phyloP scores from a whole-genome alignment of 2,113 vertebrate genomes.

The Hemichromis elongatus region DNA sequence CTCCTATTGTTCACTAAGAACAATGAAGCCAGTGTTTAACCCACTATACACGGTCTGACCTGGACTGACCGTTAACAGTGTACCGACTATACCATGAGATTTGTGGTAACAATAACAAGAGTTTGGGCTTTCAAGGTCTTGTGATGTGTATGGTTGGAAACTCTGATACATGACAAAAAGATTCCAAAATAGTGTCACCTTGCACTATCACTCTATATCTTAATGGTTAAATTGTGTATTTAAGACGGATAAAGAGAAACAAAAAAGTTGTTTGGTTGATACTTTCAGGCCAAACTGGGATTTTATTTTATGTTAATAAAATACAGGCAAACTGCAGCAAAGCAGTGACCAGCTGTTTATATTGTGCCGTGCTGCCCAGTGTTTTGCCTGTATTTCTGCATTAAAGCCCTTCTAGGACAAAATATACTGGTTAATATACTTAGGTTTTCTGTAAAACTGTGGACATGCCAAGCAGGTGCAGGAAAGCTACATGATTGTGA shows the following conservation, averaged over 20 bases:
- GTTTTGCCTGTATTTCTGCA: background rate
- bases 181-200: background rate
- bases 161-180: background rate
- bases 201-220: background rate
- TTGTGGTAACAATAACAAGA: background rate
- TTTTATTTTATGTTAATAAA: rapidly evolving
- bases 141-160: background rate
- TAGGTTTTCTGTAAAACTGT: background rate
- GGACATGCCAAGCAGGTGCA: background rate
- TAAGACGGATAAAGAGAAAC: background rate
- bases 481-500: background rate
- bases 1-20: conserved; percentile 53
- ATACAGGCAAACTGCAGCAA: background rate
- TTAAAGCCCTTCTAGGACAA: background rate
- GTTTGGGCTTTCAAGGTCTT: background rate
- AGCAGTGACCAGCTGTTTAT: background rate
- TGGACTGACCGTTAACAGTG: conserved; percentile 9
- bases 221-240: background rate
- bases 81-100: background rate
- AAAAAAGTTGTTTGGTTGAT: background rate
- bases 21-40: conserved; percentile 61
- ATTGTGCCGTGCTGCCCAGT: background rate
- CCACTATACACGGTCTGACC: conserved; percentile 21
- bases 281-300: background rate
- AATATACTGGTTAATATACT: background rate